Percentiles rank a stretch among this genome's conserved stretches.
Evolutionary conservation across 1,140 invertebrate genomes (phyloP).

Genomic region (Pollicipes pollicipes): DNA sequence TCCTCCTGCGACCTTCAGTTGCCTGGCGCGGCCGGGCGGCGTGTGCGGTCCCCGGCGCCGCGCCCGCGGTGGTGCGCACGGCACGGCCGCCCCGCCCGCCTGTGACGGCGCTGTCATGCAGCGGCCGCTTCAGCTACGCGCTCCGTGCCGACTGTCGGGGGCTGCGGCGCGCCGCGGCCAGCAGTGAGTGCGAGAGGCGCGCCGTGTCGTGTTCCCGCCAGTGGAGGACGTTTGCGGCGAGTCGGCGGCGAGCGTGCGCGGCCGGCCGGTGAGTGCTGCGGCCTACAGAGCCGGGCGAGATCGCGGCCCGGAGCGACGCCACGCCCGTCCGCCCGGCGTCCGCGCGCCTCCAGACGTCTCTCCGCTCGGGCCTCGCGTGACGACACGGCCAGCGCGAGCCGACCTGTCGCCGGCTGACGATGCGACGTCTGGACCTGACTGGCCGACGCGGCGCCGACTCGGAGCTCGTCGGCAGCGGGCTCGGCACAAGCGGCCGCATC

Average conservation of each 20-base stretch:
- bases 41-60: background rate
- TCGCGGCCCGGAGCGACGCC: background rate
- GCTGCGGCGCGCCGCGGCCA: background rate
- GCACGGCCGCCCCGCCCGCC: too few species aligned
- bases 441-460: constrained; percentile 8
- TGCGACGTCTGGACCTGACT: background rate
- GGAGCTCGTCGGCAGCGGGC: background rate
- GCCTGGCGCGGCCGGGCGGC: too few species aligned
- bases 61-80: too few species aligned
- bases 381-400: too few species aligned
- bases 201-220: too few species aligned
- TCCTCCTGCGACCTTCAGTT: too few species aligned
- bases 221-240: too few species aligned
- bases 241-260: too few species aligned
- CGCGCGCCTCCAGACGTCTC: background rate
- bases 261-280: too few species aligned
- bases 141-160: background rate
- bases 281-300: background rate
- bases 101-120: background rate
- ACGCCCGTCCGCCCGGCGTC: background rate
- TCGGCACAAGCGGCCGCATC: background rate
- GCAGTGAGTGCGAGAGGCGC: too few species aligned
- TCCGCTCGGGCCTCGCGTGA: background rate
- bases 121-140: too few species aligned
- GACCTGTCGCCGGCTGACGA: background rate